Base-by-base conservation (phyloP, 2,888 invertebrate species). In the Drosophila koepferae region DNA sequence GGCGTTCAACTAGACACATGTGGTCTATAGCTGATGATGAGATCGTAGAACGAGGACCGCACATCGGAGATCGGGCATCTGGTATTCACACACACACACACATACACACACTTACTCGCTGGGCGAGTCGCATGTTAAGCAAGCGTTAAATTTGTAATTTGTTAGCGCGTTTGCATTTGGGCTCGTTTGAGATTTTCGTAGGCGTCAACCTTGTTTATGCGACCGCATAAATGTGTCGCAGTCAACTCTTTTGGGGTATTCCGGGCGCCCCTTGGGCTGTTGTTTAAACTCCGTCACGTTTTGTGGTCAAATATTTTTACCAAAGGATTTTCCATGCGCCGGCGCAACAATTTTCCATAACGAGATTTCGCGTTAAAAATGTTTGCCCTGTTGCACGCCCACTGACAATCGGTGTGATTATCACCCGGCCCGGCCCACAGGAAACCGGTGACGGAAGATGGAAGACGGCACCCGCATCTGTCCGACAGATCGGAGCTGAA, bases 131-230 rank as follows among this genome's bases (percentile, higher is more conserved):
- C 53, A 36, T 53, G 69, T 51, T 80, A 81, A 88, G 81, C 76
- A 77, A 74, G 80, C 89, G 87, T 81, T 79, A 63, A 82, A 72
- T 80, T 84, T 81, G 49, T 51, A 69, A 70, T 69, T 71, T 75
- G 62, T 68, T 43, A 49, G 48, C 60, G 53, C 41, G 63, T 54
- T 68, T 54, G 54, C 28, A 16, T 38, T 64, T 59, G 63, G 54
- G 51, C 56, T 40, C 38, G n/a, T n/a, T 53, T 20, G 60, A 53
- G 18, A 43, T 65, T 83, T 83, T 83, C 80, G 91, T 75, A 86
- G 91, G 91, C 91, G 91, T 89, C 70, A 75, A 89, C 91, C 72
- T 64, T 89, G 88, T 90, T 90, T 89, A 90, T 89, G 82, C 73
- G 84, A 82, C 73, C 86, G 66, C 78, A 85, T 89, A 82, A 89